Conservation (phyloP, 2,113 vertebrate genomes). For the Puntigrus tetrazona region DNA sequence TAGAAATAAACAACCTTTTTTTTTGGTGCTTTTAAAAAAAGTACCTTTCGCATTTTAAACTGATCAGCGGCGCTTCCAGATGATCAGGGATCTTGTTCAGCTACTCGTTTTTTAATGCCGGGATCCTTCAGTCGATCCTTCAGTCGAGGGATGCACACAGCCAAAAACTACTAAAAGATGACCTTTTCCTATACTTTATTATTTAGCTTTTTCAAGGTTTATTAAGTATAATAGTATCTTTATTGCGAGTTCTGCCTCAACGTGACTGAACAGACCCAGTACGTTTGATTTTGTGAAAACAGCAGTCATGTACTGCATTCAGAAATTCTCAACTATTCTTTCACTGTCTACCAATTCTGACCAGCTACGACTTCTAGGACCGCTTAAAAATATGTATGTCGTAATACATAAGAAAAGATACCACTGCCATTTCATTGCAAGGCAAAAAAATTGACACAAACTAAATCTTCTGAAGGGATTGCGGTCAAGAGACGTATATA, state of each 20-base stretch:
- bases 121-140: background rate
- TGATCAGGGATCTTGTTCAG: background rate
- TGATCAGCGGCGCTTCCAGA: background rate
- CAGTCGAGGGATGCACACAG: background rate
- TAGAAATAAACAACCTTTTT: background rate
- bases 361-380: no score
- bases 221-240: background rate
- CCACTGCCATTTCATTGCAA: background rate
- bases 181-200: background rate
- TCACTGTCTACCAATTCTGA: no score
- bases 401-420: background rate
- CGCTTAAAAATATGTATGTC: background rate
- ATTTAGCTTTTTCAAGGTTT: background rate
- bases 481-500: background rate
- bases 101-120: background rate
- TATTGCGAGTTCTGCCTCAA: background rate
- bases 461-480: background rate
- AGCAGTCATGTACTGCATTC: no score
- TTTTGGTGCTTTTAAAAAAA: background rate
- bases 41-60: background rate
- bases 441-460: no score
- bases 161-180: background rate
- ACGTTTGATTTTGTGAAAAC: background rate
- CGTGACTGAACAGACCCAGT: background rate
- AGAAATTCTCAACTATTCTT: background rate